Base-by-base conservation (phyloP, 2,113 vertebrate genomes). In the Actenoides hombroni region DNA sequence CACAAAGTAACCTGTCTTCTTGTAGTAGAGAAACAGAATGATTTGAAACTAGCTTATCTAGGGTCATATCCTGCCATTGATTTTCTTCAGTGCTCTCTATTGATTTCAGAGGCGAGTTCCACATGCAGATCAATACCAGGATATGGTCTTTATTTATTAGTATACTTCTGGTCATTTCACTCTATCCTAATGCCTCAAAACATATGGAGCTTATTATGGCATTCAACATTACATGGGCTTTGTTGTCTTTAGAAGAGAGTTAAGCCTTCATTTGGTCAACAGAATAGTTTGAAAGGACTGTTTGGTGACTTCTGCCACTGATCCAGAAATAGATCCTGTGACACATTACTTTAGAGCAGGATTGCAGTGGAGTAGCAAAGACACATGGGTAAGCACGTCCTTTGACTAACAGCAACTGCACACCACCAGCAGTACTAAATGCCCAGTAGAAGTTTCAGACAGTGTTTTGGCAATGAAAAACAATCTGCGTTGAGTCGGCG, bases 1-100 rank as follows among this genome's bases (percentile, higher is more conserved):
- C 35, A 69, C 25, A 71, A 60, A 85, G 19, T 35, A 94, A 92
- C 57, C 65, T 61, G 86, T 82, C 69, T 39, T 76, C 71, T 70
- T 40, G 23, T 15, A 79, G 57, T 4, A 75, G 28, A 69, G 59
- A 86, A 67, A 59, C 61, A 74, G 80, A 95, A 70, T 59, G 28
- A 82, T 95, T 94, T 92, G 79, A 75, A 93, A 90, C 37, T 4
- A 3, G 37, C 53, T 96, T 94, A 94, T 96, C 89, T 94, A 46
- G 65, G 88, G 92, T 96, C 91, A 88, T 82, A 96, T 96, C 95
- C 92, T 97, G 94, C 54, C 74, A 97, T 92, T 96, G 90, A 96
- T 93, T 95, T 95, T 76, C 95, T 92, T 61, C 78, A 77, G 71
- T 42, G 63, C 63, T 95, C 68, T 76, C 84, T 71, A 94, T 94